These are phyloP conservation scores for Leptodactylus fallax DNA, from an alignment of 2,797 vertebrate genomes.

Conservation along the genomic window DNA sequence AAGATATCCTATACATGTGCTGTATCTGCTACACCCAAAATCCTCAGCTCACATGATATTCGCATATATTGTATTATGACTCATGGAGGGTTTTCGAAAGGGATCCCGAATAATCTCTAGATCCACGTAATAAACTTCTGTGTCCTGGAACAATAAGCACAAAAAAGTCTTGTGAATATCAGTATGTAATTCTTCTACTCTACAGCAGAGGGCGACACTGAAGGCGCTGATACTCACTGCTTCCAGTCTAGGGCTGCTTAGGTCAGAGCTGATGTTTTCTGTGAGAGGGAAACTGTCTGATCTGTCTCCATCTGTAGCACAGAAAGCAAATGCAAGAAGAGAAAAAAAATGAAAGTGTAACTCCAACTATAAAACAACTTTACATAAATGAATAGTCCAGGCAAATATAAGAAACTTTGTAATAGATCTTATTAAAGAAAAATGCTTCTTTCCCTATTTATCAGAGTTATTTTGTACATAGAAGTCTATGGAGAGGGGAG, in stretches of 20 bases:
- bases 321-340: background rate
- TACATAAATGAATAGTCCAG: too few species aligned
- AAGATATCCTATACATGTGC: background rate
- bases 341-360: too few species aligned
- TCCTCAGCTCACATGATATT: constrained; percentile 38
- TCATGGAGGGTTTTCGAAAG: background rate
- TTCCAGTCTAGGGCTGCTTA: background rate
- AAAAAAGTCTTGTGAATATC: background rate
- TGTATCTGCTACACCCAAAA: background rate
- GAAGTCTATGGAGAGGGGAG: too few species aligned
- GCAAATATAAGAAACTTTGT: too few species aligned
- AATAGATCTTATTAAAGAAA: too few species aligned
- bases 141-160: background rate
- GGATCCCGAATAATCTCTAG: constrained; percentile 23
- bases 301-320: background rate
- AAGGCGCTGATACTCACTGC: background rate
- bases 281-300: background rate
- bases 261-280: background rate
- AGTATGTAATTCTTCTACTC: background rate
- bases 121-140: constrained; percentile 55
- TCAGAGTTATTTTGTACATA: too few species aligned
- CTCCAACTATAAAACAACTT: too few species aligned
- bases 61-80: constrained; percentile 41
- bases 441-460: too few species aligned
- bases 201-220: constrained; percentile 12